A percentile compares a stretch with the other conserved stretches of the same genome.
Conservation (phyloP, 2,797 vertebrate genomes). For the Crax fasciolata region DNA sequence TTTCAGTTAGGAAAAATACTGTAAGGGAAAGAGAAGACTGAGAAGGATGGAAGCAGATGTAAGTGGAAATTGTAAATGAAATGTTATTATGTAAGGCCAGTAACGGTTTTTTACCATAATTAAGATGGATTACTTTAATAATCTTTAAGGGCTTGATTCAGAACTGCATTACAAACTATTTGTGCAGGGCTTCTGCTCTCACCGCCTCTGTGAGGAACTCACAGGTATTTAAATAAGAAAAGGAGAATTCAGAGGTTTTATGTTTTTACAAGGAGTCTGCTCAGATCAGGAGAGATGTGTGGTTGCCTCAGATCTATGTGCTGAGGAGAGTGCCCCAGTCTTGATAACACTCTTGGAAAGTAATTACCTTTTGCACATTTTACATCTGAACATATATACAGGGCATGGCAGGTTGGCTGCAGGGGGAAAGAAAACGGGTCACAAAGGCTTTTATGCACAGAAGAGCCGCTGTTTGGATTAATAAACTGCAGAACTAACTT, state of each 20-base stretch:
- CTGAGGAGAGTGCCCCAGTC: not conserved
- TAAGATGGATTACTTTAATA: slow-evolving; percentile 79
- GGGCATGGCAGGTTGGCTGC: slow-evolving; percentile 4
- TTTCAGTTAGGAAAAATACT: not conserved
- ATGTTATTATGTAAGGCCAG: slow-evolving; percentile 63
- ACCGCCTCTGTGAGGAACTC: not conserved
- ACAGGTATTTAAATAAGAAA: slow-evolving; percentile 37
- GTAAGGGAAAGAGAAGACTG: not conserved
- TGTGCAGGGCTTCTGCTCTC: slow-evolving; percentile 20
- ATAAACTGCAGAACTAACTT: slow-evolving; percentile 39
- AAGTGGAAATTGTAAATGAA: slow-evolving; percentile 62
- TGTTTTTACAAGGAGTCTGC: slow-evolving; percentile 38
- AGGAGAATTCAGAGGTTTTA: slow-evolving; percentile 8
- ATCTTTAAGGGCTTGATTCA: slow-evolving; percentile 64
- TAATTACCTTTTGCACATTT: slow-evolving; percentile 60
- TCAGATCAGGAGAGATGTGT: not conserved
- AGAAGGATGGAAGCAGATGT: not conserved
- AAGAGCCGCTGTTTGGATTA: slow-evolving; percentile 31
- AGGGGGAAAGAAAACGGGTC: not conserved
- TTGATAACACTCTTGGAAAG: slow-evolving; percentile 39
- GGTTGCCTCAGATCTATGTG: slow-evolving; percentile 25
- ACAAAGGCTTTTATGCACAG: not conserved
- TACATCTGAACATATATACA: slow-evolving; percentile 42
- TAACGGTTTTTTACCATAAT: slow-evolving; percentile 75
- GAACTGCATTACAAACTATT: slow-evolving; percentile 51